Evolutionary conservation across 2,113 vertebrate species (phyloP).

Genomic region (Campylomormyrus numenius): DNA sequence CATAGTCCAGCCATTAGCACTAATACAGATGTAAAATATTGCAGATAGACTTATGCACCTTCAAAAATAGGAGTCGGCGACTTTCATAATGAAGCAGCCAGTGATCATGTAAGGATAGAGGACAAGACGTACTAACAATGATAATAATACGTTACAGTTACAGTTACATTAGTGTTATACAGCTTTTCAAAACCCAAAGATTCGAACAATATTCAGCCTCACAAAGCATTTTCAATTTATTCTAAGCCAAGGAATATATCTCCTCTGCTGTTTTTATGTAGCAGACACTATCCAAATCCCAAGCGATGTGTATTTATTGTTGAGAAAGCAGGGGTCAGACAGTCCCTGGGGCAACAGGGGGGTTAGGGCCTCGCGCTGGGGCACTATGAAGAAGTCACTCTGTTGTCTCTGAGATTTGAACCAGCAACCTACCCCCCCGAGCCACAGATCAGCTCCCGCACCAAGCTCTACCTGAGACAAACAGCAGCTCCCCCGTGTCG

Average conservation of each 20-base stretch:
- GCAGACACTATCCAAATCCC: neutral
- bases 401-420: neutral
- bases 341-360: neutral
- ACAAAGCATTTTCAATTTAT: neutral
- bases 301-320: neutral
- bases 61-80: neutral
- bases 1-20: neutral
- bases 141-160: neutral
- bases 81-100: neutral
- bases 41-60: neutral
- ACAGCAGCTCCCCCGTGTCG: neutral
- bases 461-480: neutral
- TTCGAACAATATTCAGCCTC: neutral
- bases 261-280: neutral
- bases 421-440: neutral
- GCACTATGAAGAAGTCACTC: neutral
- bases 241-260: neutral
- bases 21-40: neutral
- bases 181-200: neutral
- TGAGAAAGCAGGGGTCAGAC: neutral
- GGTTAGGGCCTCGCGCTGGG: neutral
- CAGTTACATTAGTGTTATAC: neutral
- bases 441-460: neutral
- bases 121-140: neutral
- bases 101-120: too few relatives aligned